A percentile compares a stretch with the other conserved stretches of the same genome.
Evolutionary conservation across 2,113 vertebrate species (phyloP).

Genomic region (Corynorhinus townsendii): DNA sequence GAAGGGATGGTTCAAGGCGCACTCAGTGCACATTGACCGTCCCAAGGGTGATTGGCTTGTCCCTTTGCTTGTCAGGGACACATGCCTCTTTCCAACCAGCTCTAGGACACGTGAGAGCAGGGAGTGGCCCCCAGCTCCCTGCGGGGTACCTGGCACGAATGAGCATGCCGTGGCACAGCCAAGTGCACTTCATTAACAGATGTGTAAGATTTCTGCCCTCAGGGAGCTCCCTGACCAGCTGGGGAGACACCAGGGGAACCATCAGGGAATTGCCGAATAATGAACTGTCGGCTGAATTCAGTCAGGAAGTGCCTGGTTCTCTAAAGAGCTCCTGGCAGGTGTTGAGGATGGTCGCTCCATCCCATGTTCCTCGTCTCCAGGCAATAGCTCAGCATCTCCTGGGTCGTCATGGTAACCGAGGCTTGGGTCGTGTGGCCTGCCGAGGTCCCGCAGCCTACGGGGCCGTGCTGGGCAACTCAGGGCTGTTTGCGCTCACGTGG

Average conservation of each 20-base stretch:
- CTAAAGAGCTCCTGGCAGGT: not conserved
- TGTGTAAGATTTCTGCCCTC: not conserved
- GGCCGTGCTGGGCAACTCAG: not conserved
- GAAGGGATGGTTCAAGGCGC: not conserved
- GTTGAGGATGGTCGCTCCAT: too few relatives aligned
- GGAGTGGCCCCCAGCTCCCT: not conserved
- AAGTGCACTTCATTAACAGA: not conserved
- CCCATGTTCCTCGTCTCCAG: not conserved
- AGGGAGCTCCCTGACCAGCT: not conserved
- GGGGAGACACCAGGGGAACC: not conserved
- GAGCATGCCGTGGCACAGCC: not conserved
- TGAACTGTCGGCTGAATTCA: not conserved
- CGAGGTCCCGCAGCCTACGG: not conserved
- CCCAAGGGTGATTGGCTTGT: not conserved
- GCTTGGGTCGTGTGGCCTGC: not conserved
- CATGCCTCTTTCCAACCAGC: not conserved
- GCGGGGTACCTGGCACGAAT: not conserved
- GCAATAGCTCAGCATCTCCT: too few relatives aligned
- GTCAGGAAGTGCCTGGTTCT: not conserved
- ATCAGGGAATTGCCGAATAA: not conserved
- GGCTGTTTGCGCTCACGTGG: not conserved
- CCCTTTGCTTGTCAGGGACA: not conserved
- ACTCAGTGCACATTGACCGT: fast-evolving
- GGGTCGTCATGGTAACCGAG: not conserved
- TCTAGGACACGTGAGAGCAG: not conserved